Percentiles rank a stretch among this genome's conserved stretches.
Evolutionary conservation across 2,113 vertebrate species (phyloP).

Genomic region (Empidonax traillii): DNA sequence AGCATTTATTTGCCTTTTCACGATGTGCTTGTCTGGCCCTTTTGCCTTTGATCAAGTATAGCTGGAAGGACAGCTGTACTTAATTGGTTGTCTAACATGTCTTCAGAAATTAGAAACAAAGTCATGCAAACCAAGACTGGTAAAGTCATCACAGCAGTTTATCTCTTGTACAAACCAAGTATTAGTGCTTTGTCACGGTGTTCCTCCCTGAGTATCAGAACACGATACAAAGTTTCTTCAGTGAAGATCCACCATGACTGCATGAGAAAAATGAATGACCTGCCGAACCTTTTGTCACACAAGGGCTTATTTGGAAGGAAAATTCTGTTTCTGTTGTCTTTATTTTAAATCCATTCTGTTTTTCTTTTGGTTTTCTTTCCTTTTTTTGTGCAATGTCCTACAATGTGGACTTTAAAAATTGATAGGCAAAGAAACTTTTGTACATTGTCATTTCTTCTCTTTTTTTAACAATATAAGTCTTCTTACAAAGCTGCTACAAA

Average conservation of each 20-base stretch:
- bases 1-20: not conserved
- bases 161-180: not conserved
- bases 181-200: not conserved
- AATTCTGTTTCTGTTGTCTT: not conserved
- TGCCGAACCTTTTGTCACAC: not conserved
- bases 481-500: not conserved
- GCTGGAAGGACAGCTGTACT: not conserved
- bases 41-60: not conserved
- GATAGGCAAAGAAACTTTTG: not conserved
- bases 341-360: not conserved
- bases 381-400: not conserved
- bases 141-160: not conserved
- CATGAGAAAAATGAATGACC: not conserved
- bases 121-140: not conserved
- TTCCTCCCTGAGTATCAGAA: not conserved
- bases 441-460: not conserved
- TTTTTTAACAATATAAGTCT: not conserved
- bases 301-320: not conserved
- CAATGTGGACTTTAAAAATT: not conserved
- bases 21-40: not conserved
- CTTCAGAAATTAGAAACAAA: not conserved
- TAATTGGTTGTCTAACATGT: not conserved
- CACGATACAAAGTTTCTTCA: not conserved
- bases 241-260: not conserved
- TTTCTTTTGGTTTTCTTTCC: too few species aligned